These are phyloP conservation scores for Aurelia aurita complex sp. Pacific DNA, from an alignment of 30 jellyfish, hydroid and myxozoan species.

Conservation along the genomic window DNA sequence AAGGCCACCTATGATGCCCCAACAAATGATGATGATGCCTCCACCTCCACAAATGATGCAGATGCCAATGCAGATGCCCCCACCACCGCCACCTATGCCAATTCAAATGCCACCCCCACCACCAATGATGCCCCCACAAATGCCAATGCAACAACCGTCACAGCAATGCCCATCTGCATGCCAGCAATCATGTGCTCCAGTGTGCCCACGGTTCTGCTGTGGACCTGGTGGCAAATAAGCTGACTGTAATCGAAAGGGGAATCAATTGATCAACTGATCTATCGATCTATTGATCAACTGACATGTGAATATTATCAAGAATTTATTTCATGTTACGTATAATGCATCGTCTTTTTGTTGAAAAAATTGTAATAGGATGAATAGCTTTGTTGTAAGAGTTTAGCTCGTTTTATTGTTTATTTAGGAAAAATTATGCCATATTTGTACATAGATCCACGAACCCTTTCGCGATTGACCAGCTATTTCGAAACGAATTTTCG, in stretches of 20 bases:
- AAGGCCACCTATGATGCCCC: conserved; percentile 51
- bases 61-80: conserved; percentile 52
- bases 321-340: too few relatives aligned
- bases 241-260: too few relatives aligned
- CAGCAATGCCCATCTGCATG: conserved; percentile 57
- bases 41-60: conserved; percentile 61
- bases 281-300: neutral
- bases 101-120: neutral
- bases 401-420: too few relatives aligned
- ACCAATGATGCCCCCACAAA: conserved; percentile 4
- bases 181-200: conserved; percentile 77
- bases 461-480: too few relatives aligned
- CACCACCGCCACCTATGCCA: conserved; percentile 63
- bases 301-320: neutral
- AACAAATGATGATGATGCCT: conserved; percentile 54
- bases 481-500: too few relatives aligned
- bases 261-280: too few relatives aligned
- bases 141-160: conserved; percentile 4
- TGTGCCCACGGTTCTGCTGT: conserved; percentile 77
- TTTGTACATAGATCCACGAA: too few relatives aligned
- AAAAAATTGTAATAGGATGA: too few relatives aligned
- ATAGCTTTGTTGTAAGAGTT: too few relatives aligned
- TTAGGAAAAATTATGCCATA: too few relatives aligned
- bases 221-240: conserved; percentile 76
- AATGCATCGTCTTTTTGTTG: too few relatives aligned